Percentiles rank a stretch among this genome's conserved stretches.
phyloP scores from a whole-genome alignment of 2,797 vertebrate species.

The Vireo griseus region DNA sequence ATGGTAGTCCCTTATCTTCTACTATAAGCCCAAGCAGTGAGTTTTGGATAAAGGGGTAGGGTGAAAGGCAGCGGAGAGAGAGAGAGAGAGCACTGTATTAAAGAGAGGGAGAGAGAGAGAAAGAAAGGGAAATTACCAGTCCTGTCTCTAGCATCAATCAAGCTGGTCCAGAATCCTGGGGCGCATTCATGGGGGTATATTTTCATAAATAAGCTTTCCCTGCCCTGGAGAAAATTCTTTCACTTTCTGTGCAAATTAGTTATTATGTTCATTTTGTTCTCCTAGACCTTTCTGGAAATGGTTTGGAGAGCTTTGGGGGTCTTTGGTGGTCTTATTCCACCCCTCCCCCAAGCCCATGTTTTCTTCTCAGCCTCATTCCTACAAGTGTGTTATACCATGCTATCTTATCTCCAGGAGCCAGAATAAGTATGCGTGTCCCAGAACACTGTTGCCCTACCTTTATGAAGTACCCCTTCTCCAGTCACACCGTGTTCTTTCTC shows the following conservation, averaged over 20 bases:
- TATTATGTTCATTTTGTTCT: neutral
- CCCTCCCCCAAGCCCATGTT: neutral
- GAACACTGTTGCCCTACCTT: neutral
- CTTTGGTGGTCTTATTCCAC: neutral
- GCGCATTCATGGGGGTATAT: neutral
- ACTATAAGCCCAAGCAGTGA: neutral
- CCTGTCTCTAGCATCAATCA: neutral
- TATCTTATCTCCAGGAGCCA: neutral
- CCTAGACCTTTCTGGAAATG: neutral
- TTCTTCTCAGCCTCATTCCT: neutral
- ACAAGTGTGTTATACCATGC: neutral
- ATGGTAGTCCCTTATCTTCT: neutral
- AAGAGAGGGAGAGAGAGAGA: neutral
- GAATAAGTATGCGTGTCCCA: neutral
- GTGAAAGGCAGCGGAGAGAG: neutral
- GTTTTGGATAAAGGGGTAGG: neutral
- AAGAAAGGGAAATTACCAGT: neutral
- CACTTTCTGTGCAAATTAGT: neutral
- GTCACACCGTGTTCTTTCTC: neutral
- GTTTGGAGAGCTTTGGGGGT: neutral
- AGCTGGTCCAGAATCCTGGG: neutral
- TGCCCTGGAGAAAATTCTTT: neutral
- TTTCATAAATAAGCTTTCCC: neutral
- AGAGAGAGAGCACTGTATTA: neutral
- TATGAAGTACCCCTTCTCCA: accelerated